A percentile compares a stretch with the other conserved stretches of the same genome.
Evolutionary conservation across 2,888 invertebrate genomes (phyloP).

Genomic region (Andricus quercusramuli): DNA sequence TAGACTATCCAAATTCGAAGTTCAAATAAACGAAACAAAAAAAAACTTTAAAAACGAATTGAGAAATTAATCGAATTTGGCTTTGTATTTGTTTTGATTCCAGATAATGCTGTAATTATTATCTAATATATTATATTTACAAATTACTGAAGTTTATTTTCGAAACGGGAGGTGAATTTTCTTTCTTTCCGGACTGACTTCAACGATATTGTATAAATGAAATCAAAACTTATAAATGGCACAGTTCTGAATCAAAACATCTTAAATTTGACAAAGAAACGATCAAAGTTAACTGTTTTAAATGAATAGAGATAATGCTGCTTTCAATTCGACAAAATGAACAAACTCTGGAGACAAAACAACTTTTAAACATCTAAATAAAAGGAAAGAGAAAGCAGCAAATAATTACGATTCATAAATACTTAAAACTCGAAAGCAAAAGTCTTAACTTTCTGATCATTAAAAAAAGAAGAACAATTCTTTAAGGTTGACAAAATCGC

Average conservation of each 20-base stretch:
- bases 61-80: background rate
- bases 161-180: background rate
- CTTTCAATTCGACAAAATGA: background rate
- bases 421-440: slow-evolving; percentile 6
- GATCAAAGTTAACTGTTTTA: background rate
- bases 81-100: slow-evolving; percentile 27
- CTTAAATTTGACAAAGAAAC: background rate
- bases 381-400: background rate
- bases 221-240: slow-evolving; percentile 21
- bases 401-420: background rate
- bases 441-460: background rate
- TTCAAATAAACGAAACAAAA: background rate
- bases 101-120: background rate
- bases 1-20: no score
- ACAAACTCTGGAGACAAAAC: background rate
- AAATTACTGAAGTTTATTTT: background rate
- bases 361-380: slow-evolving; percentile 6
- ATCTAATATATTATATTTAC: background rate
- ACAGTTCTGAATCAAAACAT: slow-evolving; percentile 26
- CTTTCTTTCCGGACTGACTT: background rate
- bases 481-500: slow-evolving; percentile 1
- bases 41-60: background rate
- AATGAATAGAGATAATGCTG: slow-evolving; percentile 10
- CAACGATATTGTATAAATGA: background rate
- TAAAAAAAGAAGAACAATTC: background rate